Percentiles rank a stretch among this genome's conserved stretches.
These are phyloP conservation scores for Hoplostethus mediterraneus DNA, from an alignment of 2,797 vertebrate genomes.

Conservation along the genomic window DNA sequence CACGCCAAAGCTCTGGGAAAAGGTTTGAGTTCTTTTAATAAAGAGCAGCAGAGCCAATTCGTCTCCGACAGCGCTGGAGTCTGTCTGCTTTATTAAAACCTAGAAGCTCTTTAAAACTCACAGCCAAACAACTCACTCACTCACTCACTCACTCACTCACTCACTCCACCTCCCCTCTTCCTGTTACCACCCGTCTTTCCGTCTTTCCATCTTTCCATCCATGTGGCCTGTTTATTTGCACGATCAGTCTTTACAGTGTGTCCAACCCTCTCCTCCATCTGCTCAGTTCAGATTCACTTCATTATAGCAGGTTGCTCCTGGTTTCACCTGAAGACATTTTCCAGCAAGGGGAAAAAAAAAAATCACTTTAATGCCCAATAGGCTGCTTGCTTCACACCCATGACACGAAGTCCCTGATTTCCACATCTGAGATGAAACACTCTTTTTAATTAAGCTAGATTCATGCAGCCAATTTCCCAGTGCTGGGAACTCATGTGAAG, in stretches of 20 bases:
- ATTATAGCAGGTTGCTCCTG: not conserved
- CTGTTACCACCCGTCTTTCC: not conserved
- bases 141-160: not conserved
- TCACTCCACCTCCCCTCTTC: not conserved
- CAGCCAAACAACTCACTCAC: constrained; percentile 4
- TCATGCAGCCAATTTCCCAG: constrained; percentile 57
- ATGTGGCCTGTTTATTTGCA: no score
- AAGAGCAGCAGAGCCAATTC: constrained; percentile 44
- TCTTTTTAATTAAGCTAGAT: constrained; percentile 71
- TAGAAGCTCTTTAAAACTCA: constrained; percentile 28
- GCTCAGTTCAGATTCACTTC: not conserved
- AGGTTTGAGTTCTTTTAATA: constrained; percentile 70
- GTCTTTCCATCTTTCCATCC: not conserved
- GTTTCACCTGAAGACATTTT: constrained; percentile 17
- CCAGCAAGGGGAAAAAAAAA: constrained; percentile 1
- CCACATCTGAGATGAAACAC: constrained; percentile 64
- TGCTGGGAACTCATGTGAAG: constrained; percentile 59
- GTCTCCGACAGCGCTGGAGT: constrained; percentile 20
- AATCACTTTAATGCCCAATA: constrained; percentile 32
- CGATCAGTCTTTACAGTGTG: not conserved
- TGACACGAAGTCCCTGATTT: constrained; percentile 50
- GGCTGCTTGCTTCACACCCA: constrained; percentile 46
- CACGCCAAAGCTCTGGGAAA: constrained; percentile 50
- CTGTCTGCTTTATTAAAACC: constrained; percentile 60
- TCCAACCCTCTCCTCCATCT: not conserved